These are phyloP conservation scores for Callorhinus ursinus DNA, from an alignment of 2,113 vertebrate species.

Conservation along the genomic window DNA sequence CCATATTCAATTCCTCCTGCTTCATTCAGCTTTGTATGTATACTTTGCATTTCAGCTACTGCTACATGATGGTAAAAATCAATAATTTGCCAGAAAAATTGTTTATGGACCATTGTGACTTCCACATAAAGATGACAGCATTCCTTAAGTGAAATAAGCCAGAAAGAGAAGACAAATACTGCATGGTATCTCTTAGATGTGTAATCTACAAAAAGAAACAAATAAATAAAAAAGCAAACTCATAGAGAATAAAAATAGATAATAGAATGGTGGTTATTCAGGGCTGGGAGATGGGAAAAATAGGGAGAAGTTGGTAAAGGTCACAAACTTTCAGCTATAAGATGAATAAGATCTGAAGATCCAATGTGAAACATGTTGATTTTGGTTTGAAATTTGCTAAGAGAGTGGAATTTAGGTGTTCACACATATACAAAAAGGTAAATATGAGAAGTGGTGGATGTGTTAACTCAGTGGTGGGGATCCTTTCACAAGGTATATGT, in stretches of 20 bases:
- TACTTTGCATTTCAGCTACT: background rate
- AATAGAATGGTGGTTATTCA: background rate
- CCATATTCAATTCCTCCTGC: background rate
- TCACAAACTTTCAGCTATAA: background rate
- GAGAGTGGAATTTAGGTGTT: background rate
- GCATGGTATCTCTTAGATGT: background rate
- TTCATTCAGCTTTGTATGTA: background rate
- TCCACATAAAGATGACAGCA: background rate
- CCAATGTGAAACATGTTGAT: background rate
- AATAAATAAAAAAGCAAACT: background rate
- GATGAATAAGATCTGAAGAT: background rate
- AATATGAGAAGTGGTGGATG: background rate
- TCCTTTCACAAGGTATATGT: background rate
- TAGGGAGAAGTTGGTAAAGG: background rate
- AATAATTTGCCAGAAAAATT: background rate
- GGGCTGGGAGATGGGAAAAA: background rate
- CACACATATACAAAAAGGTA: background rate
- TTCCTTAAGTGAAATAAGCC: background rate
- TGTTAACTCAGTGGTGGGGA: background rate
- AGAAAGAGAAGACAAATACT: background rate
- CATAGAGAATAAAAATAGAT: background rate
- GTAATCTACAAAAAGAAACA: background rate
- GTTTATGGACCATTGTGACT: background rate
- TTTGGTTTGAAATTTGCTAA: background rate
- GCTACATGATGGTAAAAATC: background rate